A percentile compares a stretch with the other conserved stretches of the same genome.
Conservation (phyloP, 2,797 vertebrate species). For the Potorous gilbertii region DNA sequence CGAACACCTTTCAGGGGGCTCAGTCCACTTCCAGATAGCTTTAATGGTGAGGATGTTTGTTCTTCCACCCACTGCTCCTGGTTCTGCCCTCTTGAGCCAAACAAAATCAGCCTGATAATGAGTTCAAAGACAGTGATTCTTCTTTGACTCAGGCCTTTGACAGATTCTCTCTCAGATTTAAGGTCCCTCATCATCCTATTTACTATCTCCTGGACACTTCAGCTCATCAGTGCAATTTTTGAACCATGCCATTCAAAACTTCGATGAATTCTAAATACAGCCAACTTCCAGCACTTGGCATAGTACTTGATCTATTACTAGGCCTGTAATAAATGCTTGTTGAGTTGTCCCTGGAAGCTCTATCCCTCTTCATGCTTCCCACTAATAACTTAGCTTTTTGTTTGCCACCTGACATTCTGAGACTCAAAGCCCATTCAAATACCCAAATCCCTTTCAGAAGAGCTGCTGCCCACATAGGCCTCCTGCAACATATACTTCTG, state of each 20-base stretch:
- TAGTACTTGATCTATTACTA: not conserved
- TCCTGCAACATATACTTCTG: not conserved
- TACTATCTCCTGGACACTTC: not conserved
- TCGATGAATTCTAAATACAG: not conserved
- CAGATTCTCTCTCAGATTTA: not conserved
- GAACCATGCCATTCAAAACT: not conserved
- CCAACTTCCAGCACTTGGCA: not conserved
- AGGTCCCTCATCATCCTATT: not conserved
- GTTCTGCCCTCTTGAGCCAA: not conserved
- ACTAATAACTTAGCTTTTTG: not conserved
- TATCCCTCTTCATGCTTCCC: not conserved
- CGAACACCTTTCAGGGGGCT: not conserved
- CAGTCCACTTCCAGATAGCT: not conserved
- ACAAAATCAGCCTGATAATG: not conserved
- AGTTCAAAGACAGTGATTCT: not conserved
- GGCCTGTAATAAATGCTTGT: not conserved
- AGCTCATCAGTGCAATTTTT: not conserved
- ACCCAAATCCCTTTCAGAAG: not conserved
- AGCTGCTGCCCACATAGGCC: not conserved
- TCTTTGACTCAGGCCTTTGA: not conserved
- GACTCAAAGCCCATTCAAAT: not conserved
- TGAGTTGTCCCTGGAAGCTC: not conserved
- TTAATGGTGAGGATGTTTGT: not conserved
- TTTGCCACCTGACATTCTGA: not conserved
- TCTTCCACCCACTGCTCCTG: not conserved